phyloP scores from a whole-genome alignment of 2,797 vertebrate genomes.

The Phalloptychus januarius region DNA sequence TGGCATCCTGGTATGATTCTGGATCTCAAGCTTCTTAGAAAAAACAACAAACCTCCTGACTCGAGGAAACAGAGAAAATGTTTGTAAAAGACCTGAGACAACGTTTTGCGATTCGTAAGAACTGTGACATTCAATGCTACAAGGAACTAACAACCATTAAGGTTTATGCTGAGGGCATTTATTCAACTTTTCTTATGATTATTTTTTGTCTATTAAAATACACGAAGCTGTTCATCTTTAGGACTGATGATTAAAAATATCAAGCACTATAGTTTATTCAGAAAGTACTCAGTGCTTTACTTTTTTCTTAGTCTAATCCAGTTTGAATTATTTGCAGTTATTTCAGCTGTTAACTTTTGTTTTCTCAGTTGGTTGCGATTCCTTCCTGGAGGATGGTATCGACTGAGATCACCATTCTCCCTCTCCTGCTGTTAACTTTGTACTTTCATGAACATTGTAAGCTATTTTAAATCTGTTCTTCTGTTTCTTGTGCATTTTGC shows the following conservation, averaged over 20 bases:
- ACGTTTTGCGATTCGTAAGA: not conserved
- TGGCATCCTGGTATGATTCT: constrained; percentile 72
- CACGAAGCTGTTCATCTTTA: not conserved
- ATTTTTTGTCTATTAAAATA: not conserved
- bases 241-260: not conserved
- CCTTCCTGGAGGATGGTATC: too few relatives aligned
- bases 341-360: not conserved
- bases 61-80: not conserved
- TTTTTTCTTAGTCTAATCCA: not conserved
- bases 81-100: not conserved
- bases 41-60: not conserved
- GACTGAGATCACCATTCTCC: too few relatives aligned
- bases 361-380: not conserved
- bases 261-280: not conserved
- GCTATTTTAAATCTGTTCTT: too few relatives aligned
- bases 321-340: too few relatives aligned
- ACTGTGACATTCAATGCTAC: not conserved
- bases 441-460: too few relatives aligned
- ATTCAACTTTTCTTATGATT: not conserved
- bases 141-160: not conserved
- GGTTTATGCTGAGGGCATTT: not conserved
- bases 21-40: constrained; percentile 1
- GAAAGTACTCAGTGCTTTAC: not conserved
- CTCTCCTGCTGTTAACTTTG: too few relatives aligned
- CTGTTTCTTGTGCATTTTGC: too few relatives aligned